Evolutionary conservation across 2,888 invertebrate genomes (phyloP).

Genomic region (Drosophila buzzatii): DNA sequence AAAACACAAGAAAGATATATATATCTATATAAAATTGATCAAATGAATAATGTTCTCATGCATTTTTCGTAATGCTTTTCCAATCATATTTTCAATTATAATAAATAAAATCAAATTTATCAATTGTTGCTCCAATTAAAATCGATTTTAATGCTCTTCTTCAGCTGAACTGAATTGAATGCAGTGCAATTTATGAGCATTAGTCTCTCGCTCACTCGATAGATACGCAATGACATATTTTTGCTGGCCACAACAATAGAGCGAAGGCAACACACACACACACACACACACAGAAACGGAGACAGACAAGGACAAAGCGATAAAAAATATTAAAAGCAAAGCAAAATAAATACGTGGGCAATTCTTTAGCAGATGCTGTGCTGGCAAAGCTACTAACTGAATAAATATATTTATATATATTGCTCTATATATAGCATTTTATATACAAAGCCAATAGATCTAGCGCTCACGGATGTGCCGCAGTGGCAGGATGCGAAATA

Average conservation of each 20-base stretch:
- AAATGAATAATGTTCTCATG: too few relatives aligned
- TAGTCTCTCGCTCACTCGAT: not conserved
- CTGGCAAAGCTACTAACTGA: not conserved
- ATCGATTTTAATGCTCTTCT: not conserved
- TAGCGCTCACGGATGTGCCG: slow-evolving; percentile 30
- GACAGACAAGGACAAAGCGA: slow-evolving; percentile 28
- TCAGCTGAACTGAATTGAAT: not conserved
- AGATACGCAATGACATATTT: slow-evolving; percentile 37
- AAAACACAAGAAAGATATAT: too few relatives aligned
- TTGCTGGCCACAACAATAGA: slow-evolving; percentile 46
- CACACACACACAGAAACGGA: too few relatives aligned
- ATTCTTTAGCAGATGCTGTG: slow-evolving; percentile 5
- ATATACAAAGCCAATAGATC: slow-evolving; percentile 70
- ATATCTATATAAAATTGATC: too few relatives aligned
- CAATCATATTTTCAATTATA: not conserved
- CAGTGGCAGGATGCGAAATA: slow-evolving; percentile 26
- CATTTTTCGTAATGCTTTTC: not conserved
- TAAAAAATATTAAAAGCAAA: slow-evolving; percentile 48
- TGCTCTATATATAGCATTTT: not conserved
- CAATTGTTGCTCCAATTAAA: slow-evolving; percentile 27
- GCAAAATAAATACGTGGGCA: slow-evolving; percentile 42
- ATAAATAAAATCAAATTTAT: not conserved
- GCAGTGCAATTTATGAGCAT: slow-evolving; percentile 22
- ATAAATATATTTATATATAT: slow-evolving; percentile 58
- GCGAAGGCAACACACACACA: slow-evolving; percentile 45